A percentile compares a stretch with the other conserved stretches of the same genome.
Conservation (phyloP, 2,888 invertebrate species). For the Clusia tigrina region DNA sequence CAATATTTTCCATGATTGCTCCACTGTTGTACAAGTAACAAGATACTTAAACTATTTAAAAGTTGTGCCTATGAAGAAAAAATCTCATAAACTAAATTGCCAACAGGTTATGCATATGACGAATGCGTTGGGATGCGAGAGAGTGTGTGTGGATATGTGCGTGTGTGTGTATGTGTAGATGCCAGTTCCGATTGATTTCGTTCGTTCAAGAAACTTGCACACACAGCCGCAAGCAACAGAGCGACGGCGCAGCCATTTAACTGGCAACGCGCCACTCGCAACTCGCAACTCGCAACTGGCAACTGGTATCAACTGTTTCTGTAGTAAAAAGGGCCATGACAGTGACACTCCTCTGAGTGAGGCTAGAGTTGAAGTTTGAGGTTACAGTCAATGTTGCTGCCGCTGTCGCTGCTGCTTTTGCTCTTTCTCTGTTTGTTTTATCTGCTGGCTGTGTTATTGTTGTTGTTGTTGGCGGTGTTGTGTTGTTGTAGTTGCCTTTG, state of each 20-base stretch:
- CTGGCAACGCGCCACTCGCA: no score
- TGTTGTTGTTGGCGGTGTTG: no score
- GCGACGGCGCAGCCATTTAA: no score
- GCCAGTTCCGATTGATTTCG: conserved; percentile 20
- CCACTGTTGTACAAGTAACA: not conserved
- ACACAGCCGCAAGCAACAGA: not conserved
- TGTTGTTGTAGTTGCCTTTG: no score
- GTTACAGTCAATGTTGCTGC: conserved; percentile 51
- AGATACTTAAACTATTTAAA: not conserved
- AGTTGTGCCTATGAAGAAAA: conserved; percentile 27
- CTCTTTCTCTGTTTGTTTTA: not conserved
- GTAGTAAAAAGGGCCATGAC: conserved; percentile 60
- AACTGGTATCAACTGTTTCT: conserved; percentile 32
- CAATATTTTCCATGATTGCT: no score
- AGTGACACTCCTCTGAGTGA: conserved; percentile 60
- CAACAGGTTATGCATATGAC: conserved; percentile 49
- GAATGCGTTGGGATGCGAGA: not conserved
- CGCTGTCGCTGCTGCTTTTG: conserved; percentile 19
- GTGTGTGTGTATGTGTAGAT: conserved; percentile 3
- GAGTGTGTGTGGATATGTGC: conserved; percentile 12
- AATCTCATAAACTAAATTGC: conserved; percentile 53
- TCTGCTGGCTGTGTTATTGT: not conserved
- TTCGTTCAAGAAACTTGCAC: conserved; percentile 5
- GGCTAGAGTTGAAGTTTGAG: conserved; percentile 55
- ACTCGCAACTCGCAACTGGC: conserved; percentile 1